Evolutionary conservation across 2,888 invertebrate genomes (phyloP).

Genomic region (Caenorhabditis panamensis): DNA sequence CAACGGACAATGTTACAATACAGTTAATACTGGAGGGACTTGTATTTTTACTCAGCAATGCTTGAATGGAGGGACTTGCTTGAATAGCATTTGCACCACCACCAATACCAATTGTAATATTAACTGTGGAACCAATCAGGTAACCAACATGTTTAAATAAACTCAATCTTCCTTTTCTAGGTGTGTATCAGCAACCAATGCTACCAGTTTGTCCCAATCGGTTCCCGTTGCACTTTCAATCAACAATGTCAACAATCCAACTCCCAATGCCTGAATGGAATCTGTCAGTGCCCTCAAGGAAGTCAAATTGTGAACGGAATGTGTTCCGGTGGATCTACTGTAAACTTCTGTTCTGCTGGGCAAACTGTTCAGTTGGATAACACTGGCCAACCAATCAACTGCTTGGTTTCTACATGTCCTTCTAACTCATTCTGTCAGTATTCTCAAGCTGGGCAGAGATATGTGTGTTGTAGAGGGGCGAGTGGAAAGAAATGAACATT

Average conservation of each 20-base stretch:
- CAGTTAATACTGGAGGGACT: constrained; percentile 56
- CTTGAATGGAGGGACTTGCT: constrained; percentile 47
- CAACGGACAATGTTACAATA: constrained; percentile 63
- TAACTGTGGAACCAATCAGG: constrained; percentile 41
- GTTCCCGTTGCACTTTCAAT: constrained; percentile 62
- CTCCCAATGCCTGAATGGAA: constrained; percentile 47
- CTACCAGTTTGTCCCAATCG: constrained; percentile 53
- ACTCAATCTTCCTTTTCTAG: neutral
- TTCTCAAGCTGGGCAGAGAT: constrained; percentile 49
- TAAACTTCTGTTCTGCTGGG: constrained; percentile 39
- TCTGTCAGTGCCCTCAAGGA: constrained; percentile 58
- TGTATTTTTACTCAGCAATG: constrained; percentile 70
- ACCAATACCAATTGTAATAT: constrained; percentile 21
- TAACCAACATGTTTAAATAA: neutral
- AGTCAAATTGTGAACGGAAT: constrained; percentile 20
- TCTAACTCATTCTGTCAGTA: constrained; percentile 59
- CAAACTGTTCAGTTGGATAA: constrained; percentile 48
- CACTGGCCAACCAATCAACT: constrained; percentile 58
- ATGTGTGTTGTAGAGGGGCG: constrained; percentile 61
- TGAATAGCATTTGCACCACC: constrained; percentile 50
- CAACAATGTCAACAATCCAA: constrained; percentile 66
- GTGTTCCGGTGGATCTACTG: constrained; percentile 19
- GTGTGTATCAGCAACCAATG: constrained; percentile 29
- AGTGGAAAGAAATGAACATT: constrained; percentile 26
- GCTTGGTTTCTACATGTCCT: constrained; percentile 60